A percentile compares a stretch with the other conserved stretches of the same genome.
Evolutionary conservation across 2,797 vertebrate species (phyloP).

Genomic region (Saxicola maurus): DNA sequence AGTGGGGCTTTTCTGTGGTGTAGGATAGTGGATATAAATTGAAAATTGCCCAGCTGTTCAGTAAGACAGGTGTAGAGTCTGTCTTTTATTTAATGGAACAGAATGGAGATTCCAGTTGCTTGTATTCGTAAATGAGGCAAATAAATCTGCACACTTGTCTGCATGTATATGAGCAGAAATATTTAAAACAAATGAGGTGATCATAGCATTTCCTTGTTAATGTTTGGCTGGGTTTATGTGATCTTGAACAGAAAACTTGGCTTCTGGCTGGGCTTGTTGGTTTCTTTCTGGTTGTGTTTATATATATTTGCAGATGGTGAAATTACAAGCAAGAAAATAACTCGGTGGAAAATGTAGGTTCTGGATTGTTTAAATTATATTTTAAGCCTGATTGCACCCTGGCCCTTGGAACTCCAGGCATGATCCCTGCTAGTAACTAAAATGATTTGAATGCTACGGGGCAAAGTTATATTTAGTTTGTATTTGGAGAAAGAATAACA

Average conservation of each 20-base stretch:
- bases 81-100: conserved; percentile 56
- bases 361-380: conserved; percentile 45
- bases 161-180: conserved; percentile 32
- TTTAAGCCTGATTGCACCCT: conserved; percentile 50
- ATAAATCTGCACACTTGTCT: conserved; percentile 66
- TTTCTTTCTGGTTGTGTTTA: not conserved
- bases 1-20: conserved; percentile 28
- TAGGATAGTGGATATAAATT: conserved; percentile 59
- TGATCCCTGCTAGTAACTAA: conserved; percentile 52
- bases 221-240: not conserved
- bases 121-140: conserved; percentile 50
- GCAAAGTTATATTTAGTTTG: conserved; percentile 60
- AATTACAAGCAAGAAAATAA: not conserved
- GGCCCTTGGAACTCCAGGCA: conserved; percentile 56
- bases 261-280: not conserved
- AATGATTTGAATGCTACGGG: conserved; percentile 55
- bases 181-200: conserved; percentile 47
- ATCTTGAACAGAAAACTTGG: conserved; percentile 4
- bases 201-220: not conserved
- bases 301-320: not conserved
- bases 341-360: conserved; percentile 7
- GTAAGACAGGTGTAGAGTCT: conserved; percentile 64
- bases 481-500: conserved; percentile 56
- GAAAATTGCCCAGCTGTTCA: conserved; percentile 69
- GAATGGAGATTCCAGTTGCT: conserved; percentile 64